Base-by-base conservation (phyloP, 2,113 vertebrate genomes). In the Atherinomorus stipes region DNA sequence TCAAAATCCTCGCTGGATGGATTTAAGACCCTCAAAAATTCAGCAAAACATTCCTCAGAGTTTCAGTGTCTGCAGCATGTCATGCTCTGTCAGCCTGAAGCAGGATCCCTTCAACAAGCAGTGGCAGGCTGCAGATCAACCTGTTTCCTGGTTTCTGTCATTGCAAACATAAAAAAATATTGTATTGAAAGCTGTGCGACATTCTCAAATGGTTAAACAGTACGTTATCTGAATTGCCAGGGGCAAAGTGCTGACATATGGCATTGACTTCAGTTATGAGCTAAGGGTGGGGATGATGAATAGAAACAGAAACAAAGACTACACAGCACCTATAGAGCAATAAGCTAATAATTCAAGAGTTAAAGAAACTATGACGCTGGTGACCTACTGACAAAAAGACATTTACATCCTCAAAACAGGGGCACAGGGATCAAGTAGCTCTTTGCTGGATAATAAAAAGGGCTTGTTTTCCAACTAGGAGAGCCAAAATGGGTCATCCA, bases 231-330 rank as follows among this genome's bases (percentile, higher is more conserved):
- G 74, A 79, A 64, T 18, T 53, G 80, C 83, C 34, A 7, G 53
- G 34, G 83, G 74, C 15, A 26, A 61, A 44, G 25, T 83, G 88
- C 79, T 84, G 81, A 86, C 83, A 74, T 12, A 57, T 71, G 68
- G 66, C 59, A 47, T 34, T 82, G 56, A 54, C 60, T 70, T 81
- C 25, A 68, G 70, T 68, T 81, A 60, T 44, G 7, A 45, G 56
- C 11, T 40, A 28, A 76, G 74, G 87, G 89, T 70, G 85, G 57
- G 66, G 84, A 68, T 21, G 67, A 63, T 75, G 88, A 88, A 88
- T 1, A 87, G 26, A 80, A 54, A 19, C 15, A 63, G 12, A 52
- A 50, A 64, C 66, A 83, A 78, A 76, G 52, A 61, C 42, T 21
- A 18, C 18, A 60, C 22, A 62, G 31, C 74, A 84, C 44, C 68